Evolutionary conservation across 2,888 invertebrate species (phyloP).

Genomic region (Ptychoptera contaminata): DNA sequence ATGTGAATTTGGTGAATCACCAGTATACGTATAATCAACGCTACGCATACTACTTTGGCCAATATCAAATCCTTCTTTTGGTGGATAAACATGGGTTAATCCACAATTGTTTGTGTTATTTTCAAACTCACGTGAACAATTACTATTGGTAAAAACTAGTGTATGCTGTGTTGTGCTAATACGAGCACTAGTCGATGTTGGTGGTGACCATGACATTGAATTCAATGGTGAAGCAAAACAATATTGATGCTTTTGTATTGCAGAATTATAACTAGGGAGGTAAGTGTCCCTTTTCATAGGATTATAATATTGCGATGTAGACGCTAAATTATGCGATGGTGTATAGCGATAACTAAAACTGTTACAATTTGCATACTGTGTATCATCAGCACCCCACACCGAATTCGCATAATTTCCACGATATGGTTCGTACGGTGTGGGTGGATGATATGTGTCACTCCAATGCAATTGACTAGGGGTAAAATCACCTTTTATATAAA

Average conservation of each 20-base stretch:
- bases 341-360: slow-evolving; percentile 33
- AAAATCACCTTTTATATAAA: slow-evolving; percentile 47
- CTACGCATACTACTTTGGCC: not conserved
- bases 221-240: slow-evolving; percentile 30
- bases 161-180: slow-evolving; percentile 27
- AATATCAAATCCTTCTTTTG: slow-evolving; percentile 20
- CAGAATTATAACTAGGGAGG: slow-evolving; percentile 30
- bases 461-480: slow-evolving; percentile 43
- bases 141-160: slow-evolving; percentile 22
- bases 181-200: slow-evolving; percentile 21
- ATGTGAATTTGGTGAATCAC: no score
- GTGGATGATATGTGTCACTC: slow-evolving; percentile 47
- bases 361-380: slow-evolving; percentile 23
- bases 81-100: slow-evolving; percentile 25
- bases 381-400: slow-evolving; percentile 8
- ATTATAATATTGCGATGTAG: slow-evolving; percentile 28
- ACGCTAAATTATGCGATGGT: slow-evolving; percentile 24
- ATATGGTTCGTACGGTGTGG: slow-evolving; percentile 43
- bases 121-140: slow-evolving; percentile 25
- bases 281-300: slow-evolving; percentile 31
- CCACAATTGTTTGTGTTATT: slow-evolving; percentile 20
- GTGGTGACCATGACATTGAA: slow-evolving; percentile 31
- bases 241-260: slow-evolving; percentile 28
- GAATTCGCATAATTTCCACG: slow-evolving; percentile 33
- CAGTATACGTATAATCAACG: not conserved